phyloP scores from a whole-genome alignment of 2,797 vertebrate species.

The Pipistrellus pygmaeus region DNA sequence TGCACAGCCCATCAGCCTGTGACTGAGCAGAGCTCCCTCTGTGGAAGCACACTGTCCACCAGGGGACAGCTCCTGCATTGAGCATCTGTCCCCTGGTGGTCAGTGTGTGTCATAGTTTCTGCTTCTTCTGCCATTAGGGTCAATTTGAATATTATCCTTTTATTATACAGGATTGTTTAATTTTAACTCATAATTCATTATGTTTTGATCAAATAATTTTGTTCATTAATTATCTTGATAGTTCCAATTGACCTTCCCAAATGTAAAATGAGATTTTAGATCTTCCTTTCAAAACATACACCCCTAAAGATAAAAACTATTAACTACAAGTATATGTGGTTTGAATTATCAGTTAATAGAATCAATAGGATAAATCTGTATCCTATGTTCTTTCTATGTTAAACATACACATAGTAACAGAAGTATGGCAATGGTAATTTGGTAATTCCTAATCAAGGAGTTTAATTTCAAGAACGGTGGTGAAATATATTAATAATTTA shows the following conservation, averaged over 20 bases:
- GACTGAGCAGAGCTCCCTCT: no score
- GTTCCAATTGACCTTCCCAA: background rate
- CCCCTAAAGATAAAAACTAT: background rate
- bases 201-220: conserved; percentile 42
- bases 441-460: background rate
- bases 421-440: background rate
- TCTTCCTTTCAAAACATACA: conserved; percentile 24
- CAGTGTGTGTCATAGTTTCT: no score
- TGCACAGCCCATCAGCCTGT: no score
- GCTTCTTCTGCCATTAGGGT: no score
- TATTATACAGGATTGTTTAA: background rate
- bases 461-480: conserved; percentile 31
- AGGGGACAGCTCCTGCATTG: no score
- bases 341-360: background rate
- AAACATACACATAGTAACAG: background rate
- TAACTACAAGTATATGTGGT: background rate
- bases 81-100: no score
- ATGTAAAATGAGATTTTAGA: conserved; percentile 39
- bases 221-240: conserved; percentile 29
- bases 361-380: background rate
- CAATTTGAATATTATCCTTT: no score
- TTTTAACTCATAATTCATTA: conserved; percentile 29
- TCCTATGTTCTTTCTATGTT: background rate
- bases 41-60: no score
- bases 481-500: conserved; percentile 21